Percentiles rank a stretch among this genome's conserved stretches.
These are phyloP conservation scores for Theodoxus fluviatilis DNA, from an alignment of 2,888 invertebrate species.

Conservation along the genomic window DNA sequence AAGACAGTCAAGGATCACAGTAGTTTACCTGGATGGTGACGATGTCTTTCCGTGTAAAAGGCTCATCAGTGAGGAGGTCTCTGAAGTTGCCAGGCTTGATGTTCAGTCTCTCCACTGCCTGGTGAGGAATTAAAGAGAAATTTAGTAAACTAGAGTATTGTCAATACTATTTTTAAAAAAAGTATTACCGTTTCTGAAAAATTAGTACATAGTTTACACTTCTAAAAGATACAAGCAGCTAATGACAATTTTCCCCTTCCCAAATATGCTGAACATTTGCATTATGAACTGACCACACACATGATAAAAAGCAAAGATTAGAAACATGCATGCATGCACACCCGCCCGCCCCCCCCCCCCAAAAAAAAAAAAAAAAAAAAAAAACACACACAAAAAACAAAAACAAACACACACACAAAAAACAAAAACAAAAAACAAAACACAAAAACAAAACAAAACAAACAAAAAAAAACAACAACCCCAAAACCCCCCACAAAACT, in stretches of 20 bases:
- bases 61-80: slow-evolving; percentile 88
- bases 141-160: background rate
- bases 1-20: too few relatives aligned
- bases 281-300: background rate
- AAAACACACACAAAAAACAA: background rate
- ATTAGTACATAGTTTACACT: too few relatives aligned
- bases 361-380: background rate
- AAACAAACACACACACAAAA: background rate
- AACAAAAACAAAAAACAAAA: background rate
- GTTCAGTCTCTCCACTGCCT: slow-evolving; percentile 92
- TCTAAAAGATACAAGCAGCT: too few relatives aligned
- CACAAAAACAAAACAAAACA: background rate
- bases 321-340: background rate
- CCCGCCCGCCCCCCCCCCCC: background rate
- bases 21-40: slow-evolving; percentile 78
- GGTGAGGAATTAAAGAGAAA: background rate
- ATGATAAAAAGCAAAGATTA: background rate
- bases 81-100: slow-evolving; percentile 91
- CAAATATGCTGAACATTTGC: background rate
- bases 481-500: too few relatives aligned
- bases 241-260: too few relatives aligned
- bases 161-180: background rate
- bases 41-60: slow-evolving; percentile 87
- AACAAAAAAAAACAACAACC: background rate
- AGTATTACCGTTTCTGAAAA: too few relatives aligned